Conservation (phyloP, 2,888 invertebrate species). For the Andrena camellia region DNA sequence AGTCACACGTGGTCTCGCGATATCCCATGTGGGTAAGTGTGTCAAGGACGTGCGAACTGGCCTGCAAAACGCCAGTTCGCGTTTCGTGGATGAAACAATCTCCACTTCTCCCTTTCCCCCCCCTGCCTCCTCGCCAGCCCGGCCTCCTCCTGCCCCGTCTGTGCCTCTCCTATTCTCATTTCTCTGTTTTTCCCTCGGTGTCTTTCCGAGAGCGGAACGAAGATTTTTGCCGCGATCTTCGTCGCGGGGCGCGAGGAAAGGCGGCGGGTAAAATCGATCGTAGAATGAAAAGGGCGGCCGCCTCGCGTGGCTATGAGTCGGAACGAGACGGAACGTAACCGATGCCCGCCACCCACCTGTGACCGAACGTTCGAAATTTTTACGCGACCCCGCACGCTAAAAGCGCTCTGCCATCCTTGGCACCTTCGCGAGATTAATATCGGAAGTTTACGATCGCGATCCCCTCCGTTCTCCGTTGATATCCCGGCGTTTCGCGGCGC, state of each 20-base stretch:
- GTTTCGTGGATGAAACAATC: constrained; percentile 76
- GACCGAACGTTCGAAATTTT: constrained; percentile 9
- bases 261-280: not conserved
- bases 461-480: not conserved
- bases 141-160: not conserved
- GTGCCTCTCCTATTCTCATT: constrained; percentile 14
- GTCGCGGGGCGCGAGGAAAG: not conserved
- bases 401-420: not conserved
- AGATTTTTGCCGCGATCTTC: constrained; percentile 49
- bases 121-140: constrained; percentile 31
- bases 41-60: constrained; percentile 85
- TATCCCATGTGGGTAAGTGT: constrained; percentile 84
- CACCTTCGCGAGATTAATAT: constrained; percentile 6
- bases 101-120: constrained; percentile 59
- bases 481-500: not conserved
- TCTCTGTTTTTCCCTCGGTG: constrained; percentile 4
- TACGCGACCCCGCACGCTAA: not conserved
- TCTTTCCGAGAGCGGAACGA: constrained; percentile 7
- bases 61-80: constrained; percentile 80
- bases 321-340: not conserved
- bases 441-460: constrained; percentile 11
- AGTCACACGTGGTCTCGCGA: constrained; percentile 68
- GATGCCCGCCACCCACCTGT: constrained; percentile 24
- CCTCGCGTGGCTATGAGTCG: not conserved
- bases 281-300: not conserved